Base-by-base conservation (phyloP, 2,888 invertebrate species). In the Trachelus troglodyta region DNA sequence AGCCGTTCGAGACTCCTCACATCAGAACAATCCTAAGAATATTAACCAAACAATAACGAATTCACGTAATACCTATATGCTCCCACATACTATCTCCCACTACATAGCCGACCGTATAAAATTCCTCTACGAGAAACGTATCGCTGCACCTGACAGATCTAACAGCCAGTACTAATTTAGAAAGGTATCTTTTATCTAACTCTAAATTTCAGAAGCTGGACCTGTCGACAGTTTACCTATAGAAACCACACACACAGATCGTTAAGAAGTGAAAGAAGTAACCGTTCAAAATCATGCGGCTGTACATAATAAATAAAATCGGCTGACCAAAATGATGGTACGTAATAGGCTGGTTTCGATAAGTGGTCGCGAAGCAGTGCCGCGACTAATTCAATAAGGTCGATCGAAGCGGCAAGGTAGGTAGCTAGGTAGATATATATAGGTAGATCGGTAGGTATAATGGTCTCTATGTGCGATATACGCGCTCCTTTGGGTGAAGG, bases 331-430 rank as follows among this genome's bases (percentile, higher is more conserved):
- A 56, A 56, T 23, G 56, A 6, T 56, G 23, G 56, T 23, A 56
- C 23, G 23, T 56, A 56, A 56, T 23, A 23, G 23, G 23, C 56
- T 23, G 56, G 9, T 9, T 56, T 56, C 56, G 23, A 6, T 56
- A 56, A 74, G 75, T 78, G 77, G 81, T 81, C 78, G 76, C 69
- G 77, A 31, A 69, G 77, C 77, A 77, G 80, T 77, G 76, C 80
- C 81, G 80, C 79, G 81, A 80, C 82, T 87, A 87, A 87, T 86
- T 88, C 82, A 86, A 87, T 87, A 87, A 86, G 82, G 76, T 79
- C 82, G 82, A 86, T 86, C 84, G 83, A 83, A 85, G 74, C 75
- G 3, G 12, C 37, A 23, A 30, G 34, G 23, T 71, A 31, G 30
- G 12, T 71, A 71, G 71, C 9, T 9, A 23, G 71, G 11, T 71